These are phyloP conservation scores for Jaculus jaculus DNA, from an alignment of 2,113 vertebrate species.

Conservation along the genomic window DNA sequence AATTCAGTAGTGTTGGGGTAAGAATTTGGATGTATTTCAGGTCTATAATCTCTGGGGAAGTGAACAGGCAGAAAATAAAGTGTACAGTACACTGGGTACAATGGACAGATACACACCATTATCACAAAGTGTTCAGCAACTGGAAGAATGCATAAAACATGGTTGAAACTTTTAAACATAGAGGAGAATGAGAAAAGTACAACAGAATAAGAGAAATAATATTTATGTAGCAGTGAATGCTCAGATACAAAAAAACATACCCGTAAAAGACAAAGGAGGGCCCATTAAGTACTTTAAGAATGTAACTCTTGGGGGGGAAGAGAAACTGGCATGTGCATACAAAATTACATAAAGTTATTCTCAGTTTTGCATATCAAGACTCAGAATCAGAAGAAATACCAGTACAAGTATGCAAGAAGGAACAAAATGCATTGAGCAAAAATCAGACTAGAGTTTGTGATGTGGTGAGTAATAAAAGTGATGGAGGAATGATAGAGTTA, in stretches of 20 bases:
- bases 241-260: background rate
- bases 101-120: background rate
- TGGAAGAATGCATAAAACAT: background rate
- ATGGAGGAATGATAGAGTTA: no score
- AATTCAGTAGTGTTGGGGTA: background rate
- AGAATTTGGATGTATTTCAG: background rate
- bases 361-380: background rate
- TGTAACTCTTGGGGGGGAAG: background rate
- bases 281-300: background rate
- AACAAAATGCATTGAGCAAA: background rate
- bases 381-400: background rate
- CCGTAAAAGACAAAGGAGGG: background rate
- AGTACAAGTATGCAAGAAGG: background rate
- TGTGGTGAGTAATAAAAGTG: no score
- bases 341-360: background rate
- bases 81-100: background rate
- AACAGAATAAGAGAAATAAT: background rate
- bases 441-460: no score
- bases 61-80: background rate
- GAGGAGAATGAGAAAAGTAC: background rate
- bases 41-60: background rate
- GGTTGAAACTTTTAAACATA: background rate
- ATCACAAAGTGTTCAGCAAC: background rate
- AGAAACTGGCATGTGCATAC: background rate
- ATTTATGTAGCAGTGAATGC: background rate